These are phyloP conservation scores for Limulus polyphemus DNA, from an alignment of 2,888 invertebrate species.

Conservation along the genomic window DNA sequence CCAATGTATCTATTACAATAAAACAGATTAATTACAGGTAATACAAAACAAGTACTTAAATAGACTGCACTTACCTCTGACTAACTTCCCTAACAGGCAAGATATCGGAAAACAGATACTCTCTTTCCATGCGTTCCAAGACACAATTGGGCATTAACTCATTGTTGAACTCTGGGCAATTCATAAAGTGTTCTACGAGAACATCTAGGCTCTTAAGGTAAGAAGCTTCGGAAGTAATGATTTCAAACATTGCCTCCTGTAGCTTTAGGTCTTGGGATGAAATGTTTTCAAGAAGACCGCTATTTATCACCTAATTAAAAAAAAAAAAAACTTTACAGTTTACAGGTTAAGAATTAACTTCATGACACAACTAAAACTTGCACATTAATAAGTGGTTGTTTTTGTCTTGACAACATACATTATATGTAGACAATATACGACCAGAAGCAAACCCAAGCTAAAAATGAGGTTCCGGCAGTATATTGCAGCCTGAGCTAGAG, in stretches of 20 bases:
- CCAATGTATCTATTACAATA: background rate
- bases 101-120: slow-evolving; percentile 74
- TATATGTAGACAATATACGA: too few relatives aligned
- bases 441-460: too few relatives aligned
- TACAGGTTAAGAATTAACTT: background rate
- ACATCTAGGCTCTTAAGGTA: slow-evolving; percentile 87
- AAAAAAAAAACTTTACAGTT: background rate
- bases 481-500: too few relatives aligned
- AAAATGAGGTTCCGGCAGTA: too few relatives aligned
- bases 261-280: slow-evolving; percentile 67
- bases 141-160: slow-evolving; percentile 42
- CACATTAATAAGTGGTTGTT: too few relatives aligned
- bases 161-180: slow-evolving; percentile 51
- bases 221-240: slow-evolving; percentile 91
- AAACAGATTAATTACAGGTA: background rate
- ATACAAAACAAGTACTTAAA: background rate
- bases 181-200: slow-evolving; percentile 67
- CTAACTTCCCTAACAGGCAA: slow-evolving; percentile 45
- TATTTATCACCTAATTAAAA: slow-evolving; percentile 42
- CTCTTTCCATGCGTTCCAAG: slow-evolving; percentile 56
- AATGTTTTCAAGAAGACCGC: slow-evolving; percentile 67
- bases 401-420: too few relatives aligned
- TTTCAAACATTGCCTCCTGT: slow-evolving; percentile 97
- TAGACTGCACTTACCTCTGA: slow-evolving; percentile 33
- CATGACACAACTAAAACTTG: background rate